Conservation (phyloP, 2,797 vertebrate species). For the Phyllotis vaccarum region DNA sequence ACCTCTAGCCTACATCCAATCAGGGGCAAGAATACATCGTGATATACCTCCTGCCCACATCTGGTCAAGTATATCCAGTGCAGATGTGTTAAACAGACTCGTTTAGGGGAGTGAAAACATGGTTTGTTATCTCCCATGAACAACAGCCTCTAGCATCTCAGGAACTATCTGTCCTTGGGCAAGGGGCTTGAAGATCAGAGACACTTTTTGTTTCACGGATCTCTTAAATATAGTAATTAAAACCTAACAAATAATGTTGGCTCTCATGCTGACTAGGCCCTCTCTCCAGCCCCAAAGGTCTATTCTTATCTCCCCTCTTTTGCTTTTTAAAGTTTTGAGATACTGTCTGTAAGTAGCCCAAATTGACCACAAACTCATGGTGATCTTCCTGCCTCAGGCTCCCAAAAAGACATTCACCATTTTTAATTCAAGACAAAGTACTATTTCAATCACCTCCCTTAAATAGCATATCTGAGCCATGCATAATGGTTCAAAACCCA, state of each 20-base stretch:
- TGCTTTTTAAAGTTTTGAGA: neutral
- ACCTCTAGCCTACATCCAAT: neutral
- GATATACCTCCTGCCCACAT: neutral
- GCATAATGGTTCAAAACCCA: neutral
- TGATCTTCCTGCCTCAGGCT: neutral
- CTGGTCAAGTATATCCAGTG: neutral
- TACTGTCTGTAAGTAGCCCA: neutral
- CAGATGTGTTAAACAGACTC: neutral
- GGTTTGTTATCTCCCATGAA: neutral
- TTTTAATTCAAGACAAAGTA: slow-evolving; percentile 43
- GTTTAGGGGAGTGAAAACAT: neutral
- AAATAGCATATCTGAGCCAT: neutral
- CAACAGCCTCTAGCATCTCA: neutral
- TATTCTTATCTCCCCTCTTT: neutral
- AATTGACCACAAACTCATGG: neutral
- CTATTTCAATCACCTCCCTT: neutral
- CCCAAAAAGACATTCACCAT: no score
- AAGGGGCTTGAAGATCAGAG: neutral
- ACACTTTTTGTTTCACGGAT: neutral
- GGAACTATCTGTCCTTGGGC: neutral
- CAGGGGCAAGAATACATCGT: neutral
- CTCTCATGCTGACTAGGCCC: neutral
- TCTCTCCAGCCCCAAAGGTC: neutral
- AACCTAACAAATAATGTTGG: neutral
- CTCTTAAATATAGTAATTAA: neutral